Evolutionary conservation across 1,140 invertebrate genomes (phyloP).

Genomic region (Neodiprion virginianus): DNA sequence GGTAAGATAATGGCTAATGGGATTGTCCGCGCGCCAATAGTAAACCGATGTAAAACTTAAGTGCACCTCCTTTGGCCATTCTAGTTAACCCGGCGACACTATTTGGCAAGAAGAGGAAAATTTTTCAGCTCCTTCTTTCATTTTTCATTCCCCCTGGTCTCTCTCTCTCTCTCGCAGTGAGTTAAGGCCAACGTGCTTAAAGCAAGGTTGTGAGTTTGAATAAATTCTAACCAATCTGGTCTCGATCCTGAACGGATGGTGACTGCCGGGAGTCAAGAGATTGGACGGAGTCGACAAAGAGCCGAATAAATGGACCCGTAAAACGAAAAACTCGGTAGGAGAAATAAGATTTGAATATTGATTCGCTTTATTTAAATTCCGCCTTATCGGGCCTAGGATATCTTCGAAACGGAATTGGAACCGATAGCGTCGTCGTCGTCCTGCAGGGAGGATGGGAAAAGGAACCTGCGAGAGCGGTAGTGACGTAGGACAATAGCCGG

Average conservation of each 20-base stretch:
- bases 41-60: no score
- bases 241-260: constrained; percentile 3
- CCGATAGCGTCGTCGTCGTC: constrained; percentile 6
- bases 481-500: constrained; percentile 22
- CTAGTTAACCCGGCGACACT: no score
- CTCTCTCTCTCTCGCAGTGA: background rate
- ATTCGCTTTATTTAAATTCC: constrained; percentile 61
- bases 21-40: no score
- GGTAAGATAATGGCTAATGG: no score
- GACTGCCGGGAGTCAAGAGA: constrained; percentile 13
- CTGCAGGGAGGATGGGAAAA: background rate
- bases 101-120: background rate
- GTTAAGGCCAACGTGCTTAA: background rate
- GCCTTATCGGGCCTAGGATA: constrained; percentile 16
- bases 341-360: constrained; percentile 59
- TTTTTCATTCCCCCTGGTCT: background rate
- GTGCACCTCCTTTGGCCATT: no score
- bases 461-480: background rate
- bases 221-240: constrained; percentile 6
- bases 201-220: background rate
- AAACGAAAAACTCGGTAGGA: constrained; percentile 24
- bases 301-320: constrained; percentile 52
- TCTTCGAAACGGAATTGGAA: constrained; percentile 17
- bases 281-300: constrained; percentile 41
- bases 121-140: background rate